These are phyloP conservation scores for Micromys minutus DNA, from an alignment of 2,113 vertebrate genomes.

Conservation along the genomic window DNA sequence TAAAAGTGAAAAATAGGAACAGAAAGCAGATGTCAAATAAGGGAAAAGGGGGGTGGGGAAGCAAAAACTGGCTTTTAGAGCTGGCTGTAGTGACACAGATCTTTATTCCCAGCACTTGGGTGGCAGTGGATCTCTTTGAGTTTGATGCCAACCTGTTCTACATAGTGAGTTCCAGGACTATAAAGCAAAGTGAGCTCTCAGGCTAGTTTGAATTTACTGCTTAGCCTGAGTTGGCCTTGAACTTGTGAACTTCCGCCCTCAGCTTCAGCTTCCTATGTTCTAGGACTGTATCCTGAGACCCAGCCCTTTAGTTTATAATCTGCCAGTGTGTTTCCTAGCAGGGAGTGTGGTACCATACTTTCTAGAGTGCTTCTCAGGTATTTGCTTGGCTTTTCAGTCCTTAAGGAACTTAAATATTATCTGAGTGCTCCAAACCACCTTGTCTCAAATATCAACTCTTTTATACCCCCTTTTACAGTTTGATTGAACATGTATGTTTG, in stretches of 20 bases:
- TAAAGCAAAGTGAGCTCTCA: neutral
- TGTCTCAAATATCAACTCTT: neutral
- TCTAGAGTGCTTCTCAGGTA: neutral
- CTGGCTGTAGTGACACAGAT: neutral
- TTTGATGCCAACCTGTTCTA: neutral
- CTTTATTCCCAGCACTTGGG: neutral
- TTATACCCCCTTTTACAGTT: constrained; percentile 11
- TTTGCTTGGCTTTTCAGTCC: neutral
- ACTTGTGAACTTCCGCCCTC: neutral
- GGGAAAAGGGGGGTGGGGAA: neutral
- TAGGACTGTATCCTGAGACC: too few species aligned
- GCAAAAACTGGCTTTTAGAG: neutral
- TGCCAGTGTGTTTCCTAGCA: neutral
- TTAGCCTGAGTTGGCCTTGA: neutral
- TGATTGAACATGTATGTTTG: constrained; percentile 1
- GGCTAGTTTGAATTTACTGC: neutral
- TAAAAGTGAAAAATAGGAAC: constrained; percentile 1
- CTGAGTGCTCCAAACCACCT: neutral
- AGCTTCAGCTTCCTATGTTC: neutral
- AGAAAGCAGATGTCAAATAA: constrained; percentile 18
- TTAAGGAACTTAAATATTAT: neutral
- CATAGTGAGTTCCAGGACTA: neutral
- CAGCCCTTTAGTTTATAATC: neutral
- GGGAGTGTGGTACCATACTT: neutral
- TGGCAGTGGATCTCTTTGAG: neutral